These are phyloP conservation scores for Bergia puertoricense DNA, from an alignment of 92 coral and sea anemone species.

Conservation along the genomic window DNA sequence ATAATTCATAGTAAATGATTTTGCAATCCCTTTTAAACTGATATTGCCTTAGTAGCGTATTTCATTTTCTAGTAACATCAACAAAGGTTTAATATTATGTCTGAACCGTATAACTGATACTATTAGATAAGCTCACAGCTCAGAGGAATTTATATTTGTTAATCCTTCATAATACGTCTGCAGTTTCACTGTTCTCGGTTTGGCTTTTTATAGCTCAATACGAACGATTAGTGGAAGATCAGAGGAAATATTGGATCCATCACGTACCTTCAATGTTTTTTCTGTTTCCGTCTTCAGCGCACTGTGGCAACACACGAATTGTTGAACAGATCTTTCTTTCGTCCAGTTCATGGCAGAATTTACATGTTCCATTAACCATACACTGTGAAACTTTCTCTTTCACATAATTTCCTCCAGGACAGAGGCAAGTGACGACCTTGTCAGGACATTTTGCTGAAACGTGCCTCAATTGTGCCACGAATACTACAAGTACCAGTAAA, in stretches of 20 bases:
- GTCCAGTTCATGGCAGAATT: background rate
- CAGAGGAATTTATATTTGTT: too few relatives aligned
- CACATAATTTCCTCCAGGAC: background rate
- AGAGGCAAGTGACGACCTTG: background rate
- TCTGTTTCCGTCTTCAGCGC: background rate
- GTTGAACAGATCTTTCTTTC: background rate
- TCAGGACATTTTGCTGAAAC: conserved; percentile 9
- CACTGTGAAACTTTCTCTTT: background rate
- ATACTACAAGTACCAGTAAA: background rate
- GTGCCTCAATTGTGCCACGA: background rate
- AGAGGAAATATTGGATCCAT: background rate
- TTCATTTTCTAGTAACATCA: too few relatives aligned
- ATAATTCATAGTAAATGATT: too few relatives aligned
- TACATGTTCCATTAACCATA: background rate
- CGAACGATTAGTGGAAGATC: too few relatives aligned
- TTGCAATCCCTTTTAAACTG: too few relatives aligned
- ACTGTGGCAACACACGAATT: background rate
- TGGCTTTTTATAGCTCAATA: too few relatives aligned
- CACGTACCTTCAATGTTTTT: background rate
- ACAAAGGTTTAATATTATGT: too few relatives aligned
- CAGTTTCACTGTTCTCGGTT: too few relatives aligned
- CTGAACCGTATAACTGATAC: too few relatives aligned
- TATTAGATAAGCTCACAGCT: too few relatives aligned
- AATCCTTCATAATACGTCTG: too few relatives aligned
- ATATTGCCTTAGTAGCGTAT: too few relatives aligned